Percentiles rank a stretch among this genome's conserved stretches.
Conservation (phyloP, 2,888 invertebrate species). For the Synergus umbraculus region DNA sequence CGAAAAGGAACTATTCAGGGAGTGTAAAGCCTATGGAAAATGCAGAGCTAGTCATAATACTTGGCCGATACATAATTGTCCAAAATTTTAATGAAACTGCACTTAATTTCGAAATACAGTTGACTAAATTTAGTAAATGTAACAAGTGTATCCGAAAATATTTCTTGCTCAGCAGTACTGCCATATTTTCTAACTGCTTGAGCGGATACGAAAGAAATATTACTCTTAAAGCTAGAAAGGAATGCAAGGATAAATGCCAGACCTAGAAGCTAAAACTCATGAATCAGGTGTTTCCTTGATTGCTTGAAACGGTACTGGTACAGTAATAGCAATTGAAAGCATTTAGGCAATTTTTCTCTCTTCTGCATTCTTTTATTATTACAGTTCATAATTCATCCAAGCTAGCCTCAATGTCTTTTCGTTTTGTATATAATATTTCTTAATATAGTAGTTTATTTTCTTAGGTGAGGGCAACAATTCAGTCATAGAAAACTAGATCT, state of each 20-base stretch:
- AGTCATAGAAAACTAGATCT: no score
- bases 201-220: slow-evolving; percentile 1
- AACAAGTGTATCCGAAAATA: background rate
- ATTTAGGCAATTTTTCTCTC: background rate
- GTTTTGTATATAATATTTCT: background rate
- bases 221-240: slow-evolving; percentile 4
- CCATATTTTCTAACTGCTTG: background rate
- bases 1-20: background rate
- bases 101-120: background rate
- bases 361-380: background rate
- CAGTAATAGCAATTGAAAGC: background rate
- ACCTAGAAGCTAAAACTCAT: background rate
- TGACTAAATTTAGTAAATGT: background rate
- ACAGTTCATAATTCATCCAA: background rate
- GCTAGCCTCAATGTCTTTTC: background rate
- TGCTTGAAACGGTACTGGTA: background rate
- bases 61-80: no score
- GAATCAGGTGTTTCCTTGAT: slow-evolving; percentile 21
- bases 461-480: background rate
- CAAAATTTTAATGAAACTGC: no score
- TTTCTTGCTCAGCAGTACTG: background rate
- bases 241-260: slow-evolving; percentile 9
- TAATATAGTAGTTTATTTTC: background rate
- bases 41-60: no score
- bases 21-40: no score